These are phyloP conservation scores for Saccostrea glomerata DNA, from an alignment of 1,140 invertebrate species.

Conservation along the genomic window DNA sequence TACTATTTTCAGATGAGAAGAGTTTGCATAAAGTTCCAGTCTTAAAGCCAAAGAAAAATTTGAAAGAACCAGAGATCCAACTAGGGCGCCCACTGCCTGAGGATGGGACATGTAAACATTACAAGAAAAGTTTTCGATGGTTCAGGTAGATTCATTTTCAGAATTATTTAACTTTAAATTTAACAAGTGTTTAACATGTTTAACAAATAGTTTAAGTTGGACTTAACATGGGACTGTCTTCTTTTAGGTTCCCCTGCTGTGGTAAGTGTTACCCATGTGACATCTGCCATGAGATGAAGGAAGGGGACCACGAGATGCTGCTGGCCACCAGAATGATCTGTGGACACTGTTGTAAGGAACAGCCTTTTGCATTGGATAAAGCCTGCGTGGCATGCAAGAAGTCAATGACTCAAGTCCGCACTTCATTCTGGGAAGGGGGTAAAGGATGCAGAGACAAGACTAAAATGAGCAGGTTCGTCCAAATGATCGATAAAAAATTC, in stretches of 20 bases:
- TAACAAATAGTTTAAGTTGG: background rate
- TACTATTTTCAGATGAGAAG: constrained; percentile 52
- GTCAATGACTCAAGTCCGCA: constrained; percentile 69
- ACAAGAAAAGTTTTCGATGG: constrained; percentile 80
- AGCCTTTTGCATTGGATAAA: constrained; percentile 73
- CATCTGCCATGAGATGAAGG: constrained; percentile 78
- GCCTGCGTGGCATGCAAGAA: constrained; percentile 74
- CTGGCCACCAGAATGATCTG: constrained; percentile 79
- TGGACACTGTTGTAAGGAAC: constrained; percentile 79
- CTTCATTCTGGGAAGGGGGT: constrained; percentile 79
- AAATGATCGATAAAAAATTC: too few species aligned
- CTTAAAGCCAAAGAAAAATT: constrained; percentile 55
- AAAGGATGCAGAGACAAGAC: constrained; percentile 78
- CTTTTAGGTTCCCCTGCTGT: constrained; percentile 79
- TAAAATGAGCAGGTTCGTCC: constrained; percentile 74
- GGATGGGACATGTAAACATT: constrained; percentile 79
- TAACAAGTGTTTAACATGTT: background rate
- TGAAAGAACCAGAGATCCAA: constrained; percentile 74
- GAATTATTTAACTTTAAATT: background rate
- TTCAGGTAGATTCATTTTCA: constrained; percentile 69
- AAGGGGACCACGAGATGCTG: constrained; percentile 77
- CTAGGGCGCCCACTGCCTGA: constrained; percentile 77
- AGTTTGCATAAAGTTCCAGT: constrained; percentile 58
- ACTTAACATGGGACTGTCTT: background rate
- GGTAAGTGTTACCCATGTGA: constrained; percentile 79